phyloP scores from a whole-genome alignment of 1,140 invertebrate genomes.

The Drosophila seguyi region DNA sequence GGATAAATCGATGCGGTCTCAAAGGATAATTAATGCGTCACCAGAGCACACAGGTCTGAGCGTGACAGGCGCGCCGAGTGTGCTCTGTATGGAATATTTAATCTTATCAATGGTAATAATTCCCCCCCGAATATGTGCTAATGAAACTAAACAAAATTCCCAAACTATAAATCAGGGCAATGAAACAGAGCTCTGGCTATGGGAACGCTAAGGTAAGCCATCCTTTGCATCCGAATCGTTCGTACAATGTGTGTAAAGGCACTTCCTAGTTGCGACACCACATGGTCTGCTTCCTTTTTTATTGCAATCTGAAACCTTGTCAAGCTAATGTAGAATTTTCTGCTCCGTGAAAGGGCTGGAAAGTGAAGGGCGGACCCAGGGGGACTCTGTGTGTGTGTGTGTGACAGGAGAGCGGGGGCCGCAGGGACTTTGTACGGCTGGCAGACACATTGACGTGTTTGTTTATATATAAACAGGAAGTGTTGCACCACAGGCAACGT shows the following conservation, averaged over 20 bases:
- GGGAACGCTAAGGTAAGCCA: neutral
- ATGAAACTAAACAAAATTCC: neutral
- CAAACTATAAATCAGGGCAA: constrained; percentile 16
- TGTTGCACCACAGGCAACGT: constrained; percentile 68
- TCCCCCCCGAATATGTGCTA: neutral
- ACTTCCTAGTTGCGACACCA: constrained; percentile 21
- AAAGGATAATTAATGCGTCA: constrained; percentile 80
- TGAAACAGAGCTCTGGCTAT: neutral
- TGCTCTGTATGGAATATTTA: neutral
- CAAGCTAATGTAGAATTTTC: constrained; percentile 68
- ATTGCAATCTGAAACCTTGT: constrained; percentile 72
- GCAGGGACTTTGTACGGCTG: constrained; percentile 1
- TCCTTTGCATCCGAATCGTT: neutral
- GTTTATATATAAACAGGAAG: constrained; percentile 81
- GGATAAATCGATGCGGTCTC: constrained; percentile 72
- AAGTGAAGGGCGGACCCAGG: neutral
- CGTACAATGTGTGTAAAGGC: neutral
- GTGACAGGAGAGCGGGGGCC: neutral
- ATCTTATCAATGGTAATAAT: neutral
- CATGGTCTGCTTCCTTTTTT: constrained; percentile 16
- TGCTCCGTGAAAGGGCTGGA: constrained; percentile 22
- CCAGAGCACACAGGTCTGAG: constrained; percentile 40
- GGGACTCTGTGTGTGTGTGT: neutral
- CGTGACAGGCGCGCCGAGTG: constrained; percentile 46
- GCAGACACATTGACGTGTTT: constrained; percentile 76